Evolutionary conservation across 2,113 vertebrate species (phyloP), one percentile per base, ranked within the genome.

Genomic region (Anarhynchus alexandrinus): DNA sequence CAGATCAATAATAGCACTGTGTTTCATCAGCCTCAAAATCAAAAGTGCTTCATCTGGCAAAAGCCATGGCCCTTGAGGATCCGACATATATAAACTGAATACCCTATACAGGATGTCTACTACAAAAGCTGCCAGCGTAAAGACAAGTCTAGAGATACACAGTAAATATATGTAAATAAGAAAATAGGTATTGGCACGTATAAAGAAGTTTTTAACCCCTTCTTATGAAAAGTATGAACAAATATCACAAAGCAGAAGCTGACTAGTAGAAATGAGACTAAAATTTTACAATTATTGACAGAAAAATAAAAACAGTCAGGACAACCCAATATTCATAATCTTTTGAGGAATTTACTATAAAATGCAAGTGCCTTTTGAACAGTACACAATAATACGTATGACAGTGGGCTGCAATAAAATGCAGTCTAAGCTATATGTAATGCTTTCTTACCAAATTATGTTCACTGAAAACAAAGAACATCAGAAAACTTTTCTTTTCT

Each of bases 51-150:
- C 96, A 97, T 98, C 97, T 98, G 97, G 97, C 98, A 98, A 98
- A 98, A 98, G 98, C 98, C 97, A 98, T 64, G 98, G 98, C 98
- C 99, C 98, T 98, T 97, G 98, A 98, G 98, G 95, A 97, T 98
- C 97, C 97, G 97, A 98, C 96, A 98, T 97, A 98, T 97, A 98
- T 96, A 98, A 98, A 97, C 96, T 84, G 94, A 98, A 97, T 97
- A 97, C 73, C 85, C 93, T 95, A 95, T 76, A 96, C 88, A 93
- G 66, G 85, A 93, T 97, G 95, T 93, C 94, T 95, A 90, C 96
- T 95, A 92, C 47, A 95, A 94, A 97, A 96, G 82, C 95, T 97
- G 92, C 47, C 71, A 92, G 72, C 79, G 92, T 88, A 95, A 97
- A 96, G 86, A 89, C 82, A 95, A 95, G 58, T 82, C 71, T 87